A percentile compares a stretch with the other conserved stretches of the same genome.
These are phyloP conservation scores for Aspidiotus rigidus DNA, from an alignment of 2,888 invertebrate species.

Conservation along the genomic window DNA sequence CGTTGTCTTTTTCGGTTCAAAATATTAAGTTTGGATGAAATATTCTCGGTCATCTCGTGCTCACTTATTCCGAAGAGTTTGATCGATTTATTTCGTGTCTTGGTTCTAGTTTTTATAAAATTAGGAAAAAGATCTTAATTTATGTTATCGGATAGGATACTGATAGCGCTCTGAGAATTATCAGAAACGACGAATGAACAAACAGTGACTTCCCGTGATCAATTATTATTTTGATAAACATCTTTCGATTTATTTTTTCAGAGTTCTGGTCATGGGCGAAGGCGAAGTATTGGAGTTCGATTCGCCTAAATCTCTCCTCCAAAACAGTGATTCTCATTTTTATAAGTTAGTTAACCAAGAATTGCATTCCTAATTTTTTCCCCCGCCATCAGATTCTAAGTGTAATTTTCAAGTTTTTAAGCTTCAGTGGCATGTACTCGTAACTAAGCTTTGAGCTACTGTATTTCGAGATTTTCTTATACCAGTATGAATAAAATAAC, in stretches of 20 bases:
- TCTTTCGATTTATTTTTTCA: constrained; percentile 38
- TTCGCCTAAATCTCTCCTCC: constrained; percentile 55
- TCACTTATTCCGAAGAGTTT: not conserved
- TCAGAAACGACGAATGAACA: not conserved
- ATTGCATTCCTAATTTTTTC: too few species aligned
- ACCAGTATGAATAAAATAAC: too few species aligned
- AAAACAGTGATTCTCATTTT: constrained; percentile 55
- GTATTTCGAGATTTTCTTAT: too few species aligned
- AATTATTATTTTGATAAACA: constrained; percentile 6
- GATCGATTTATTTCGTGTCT: not conserved
- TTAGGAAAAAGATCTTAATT: not conserved
- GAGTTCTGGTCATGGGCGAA: constrained; percentile 63
- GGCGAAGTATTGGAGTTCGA: constrained; percentile 62
- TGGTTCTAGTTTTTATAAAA: not conserved
- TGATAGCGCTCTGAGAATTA: too few species aligned
- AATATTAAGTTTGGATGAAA: too few species aligned
- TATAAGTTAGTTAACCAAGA: constrained; percentile 52
- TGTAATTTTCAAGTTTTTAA: too few species aligned
- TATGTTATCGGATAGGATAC: not conserved
- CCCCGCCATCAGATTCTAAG: too few species aligned
- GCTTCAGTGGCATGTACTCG: too few species aligned
- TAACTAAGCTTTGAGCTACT: too few species aligned
- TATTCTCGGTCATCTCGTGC: too few species aligned
- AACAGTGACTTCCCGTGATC: not conserved
- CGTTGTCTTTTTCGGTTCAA: too few species aligned